Percentiles rank a stretch among this genome's conserved stretches.
These are phyloP conservation scores for Agrilus biguttatus DNA, from an alignment of 2,888 invertebrate species.

Conservation along the genomic window DNA sequence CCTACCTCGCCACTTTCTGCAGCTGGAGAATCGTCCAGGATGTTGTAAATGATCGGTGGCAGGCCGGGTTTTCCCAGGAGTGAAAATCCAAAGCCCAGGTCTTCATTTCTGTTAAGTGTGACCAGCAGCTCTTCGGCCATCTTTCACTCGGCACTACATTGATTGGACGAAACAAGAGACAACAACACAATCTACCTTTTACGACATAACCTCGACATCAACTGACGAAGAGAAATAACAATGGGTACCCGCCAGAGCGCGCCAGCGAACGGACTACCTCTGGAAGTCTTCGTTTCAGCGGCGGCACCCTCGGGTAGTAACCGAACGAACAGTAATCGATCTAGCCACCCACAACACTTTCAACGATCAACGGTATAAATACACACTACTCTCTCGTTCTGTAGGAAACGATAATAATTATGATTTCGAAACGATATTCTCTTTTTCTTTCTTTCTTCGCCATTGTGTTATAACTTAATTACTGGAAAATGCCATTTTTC, in stretches of 20 bases:
- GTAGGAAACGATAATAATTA: too few relatives aligned
- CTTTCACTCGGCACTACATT: slow-evolving; percentile 23
- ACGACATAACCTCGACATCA: slow-evolving; percentile 28
- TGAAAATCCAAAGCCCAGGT: slow-evolving; percentile 82
- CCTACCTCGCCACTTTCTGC: slow-evolving; percentile 80
- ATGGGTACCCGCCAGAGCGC: slow-evolving; percentile 15
- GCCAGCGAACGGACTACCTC: slow-evolving; percentile 7
- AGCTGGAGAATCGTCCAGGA: slow-evolving; percentile 85
- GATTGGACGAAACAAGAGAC: slow-evolving; percentile 22
- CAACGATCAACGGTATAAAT: too few relatives aligned
- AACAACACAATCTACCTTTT: slow-evolving; percentile 19
- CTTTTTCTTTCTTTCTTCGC: too few relatives aligned
- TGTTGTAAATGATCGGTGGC: slow-evolving; percentile 87
- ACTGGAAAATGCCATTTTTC: too few relatives aligned
- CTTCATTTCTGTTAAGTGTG: slow-evolving; percentile 75
- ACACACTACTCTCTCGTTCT: too few relatives aligned
- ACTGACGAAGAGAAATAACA: slow-evolving; percentile 12
- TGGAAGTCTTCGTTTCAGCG: slow-evolving; percentile 1
- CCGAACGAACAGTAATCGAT: too few relatives aligned
- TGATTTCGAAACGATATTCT: too few relatives aligned
- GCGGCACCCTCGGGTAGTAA: too few relatives aligned
- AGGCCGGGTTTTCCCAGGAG: slow-evolving; percentile 80
- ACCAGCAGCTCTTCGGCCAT: slow-evolving; percentile 86
- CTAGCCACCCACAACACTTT: too few relatives aligned
- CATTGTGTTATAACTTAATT: too few relatives aligned